Percentiles rank a stretch among this genome's conserved stretches.
Evolutionary conservation across 2,113 vertebrate genomes (phyloP).

Genomic region (Nanorana parkeri): DNA sequence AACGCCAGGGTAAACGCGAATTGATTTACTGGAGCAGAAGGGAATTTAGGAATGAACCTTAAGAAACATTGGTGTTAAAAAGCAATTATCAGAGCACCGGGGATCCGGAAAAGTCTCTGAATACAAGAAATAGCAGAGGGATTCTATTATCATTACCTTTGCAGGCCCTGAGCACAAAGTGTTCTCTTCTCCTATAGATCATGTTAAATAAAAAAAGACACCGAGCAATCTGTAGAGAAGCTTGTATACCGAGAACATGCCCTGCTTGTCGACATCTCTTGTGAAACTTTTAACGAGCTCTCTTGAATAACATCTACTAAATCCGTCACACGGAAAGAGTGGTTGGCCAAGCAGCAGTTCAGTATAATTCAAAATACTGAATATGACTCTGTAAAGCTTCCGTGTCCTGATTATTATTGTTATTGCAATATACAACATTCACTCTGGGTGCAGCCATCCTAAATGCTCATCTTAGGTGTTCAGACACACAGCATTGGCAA

Average conservation of each 20-base stretch:
- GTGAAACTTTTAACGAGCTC: slow-evolving; percentile 3
- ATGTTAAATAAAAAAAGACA: slow-evolving; percentile 38
- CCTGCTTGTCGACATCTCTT: slow-evolving; percentile 1
- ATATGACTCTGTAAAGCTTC: no score
- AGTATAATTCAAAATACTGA: no score
- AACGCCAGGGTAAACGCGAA: slow-evolving; percentile 36
- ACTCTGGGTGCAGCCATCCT: no score
- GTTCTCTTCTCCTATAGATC: neutral
- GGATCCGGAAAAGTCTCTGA: slow-evolving; percentile 10
- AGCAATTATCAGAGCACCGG: slow-evolving; percentile 32
- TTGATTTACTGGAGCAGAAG: slow-evolving; percentile 42
- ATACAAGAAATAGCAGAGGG: neutral
- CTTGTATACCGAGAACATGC: neutral
- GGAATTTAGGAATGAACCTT: slow-evolving; percentile 35
- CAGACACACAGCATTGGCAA: neutral
- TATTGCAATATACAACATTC: no score
- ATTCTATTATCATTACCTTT: slow-evolving; percentile 29
- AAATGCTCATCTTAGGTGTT: no score
- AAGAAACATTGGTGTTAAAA: slow-evolving; percentile 30
- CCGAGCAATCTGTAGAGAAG: slow-evolving; percentile 5
- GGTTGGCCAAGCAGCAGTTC: no score
- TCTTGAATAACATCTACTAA: neutral
- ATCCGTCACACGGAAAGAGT: no score
- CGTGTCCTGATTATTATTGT: no score
- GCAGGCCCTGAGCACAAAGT: slow-evolving; percentile 14